Evolutionary conservation across 2,888 invertebrate species (phyloP).

Genomic region (Ophion slaviceki): DNA sequence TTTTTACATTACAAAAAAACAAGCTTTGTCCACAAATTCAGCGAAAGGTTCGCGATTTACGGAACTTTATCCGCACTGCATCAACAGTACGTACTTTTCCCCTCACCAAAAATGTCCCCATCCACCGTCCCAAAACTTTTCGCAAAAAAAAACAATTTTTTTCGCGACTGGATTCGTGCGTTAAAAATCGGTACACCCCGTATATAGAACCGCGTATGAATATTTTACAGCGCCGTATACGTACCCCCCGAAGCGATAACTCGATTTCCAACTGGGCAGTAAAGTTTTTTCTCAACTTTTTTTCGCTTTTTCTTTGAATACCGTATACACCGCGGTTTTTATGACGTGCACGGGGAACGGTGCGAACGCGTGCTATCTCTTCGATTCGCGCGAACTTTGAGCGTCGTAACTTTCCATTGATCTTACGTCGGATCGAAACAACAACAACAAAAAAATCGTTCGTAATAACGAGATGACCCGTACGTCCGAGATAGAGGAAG

Average conservation of each 20-base stretch:
- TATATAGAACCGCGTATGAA: too few relatives aligned
- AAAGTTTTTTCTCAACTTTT: constrained; percentile 9
- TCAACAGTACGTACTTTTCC: too few relatives aligned
- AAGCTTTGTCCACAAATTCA: too few relatives aligned
- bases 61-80: too few relatives aligned
- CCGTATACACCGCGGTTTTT: background rate
- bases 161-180: too few relatives aligned
- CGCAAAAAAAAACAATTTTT: too few relatives aligned
- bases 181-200: too few relatives aligned
- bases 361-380: background rate
- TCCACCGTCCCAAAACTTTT: too few relatives aligned
- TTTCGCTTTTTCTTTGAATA: background rate
- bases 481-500: constrained; percentile 7
- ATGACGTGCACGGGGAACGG: background rate
- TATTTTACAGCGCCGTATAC: too few relatives aligned
- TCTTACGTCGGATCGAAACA: background rate
- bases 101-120: too few relatives aligned
- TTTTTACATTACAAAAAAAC: too few relatives aligned
- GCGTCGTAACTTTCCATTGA: constrained; percentile 19
- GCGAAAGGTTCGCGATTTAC: too few relatives aligned
- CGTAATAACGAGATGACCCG: constrained; percentile 9
- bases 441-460: background rate
- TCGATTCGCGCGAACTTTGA: constrained; percentile 15
- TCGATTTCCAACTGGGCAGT: background rate
- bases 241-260: background rate